phyloP scores from a whole-genome alignment of 2,113 vertebrate species.

The Pandion haliaetus region DNA sequence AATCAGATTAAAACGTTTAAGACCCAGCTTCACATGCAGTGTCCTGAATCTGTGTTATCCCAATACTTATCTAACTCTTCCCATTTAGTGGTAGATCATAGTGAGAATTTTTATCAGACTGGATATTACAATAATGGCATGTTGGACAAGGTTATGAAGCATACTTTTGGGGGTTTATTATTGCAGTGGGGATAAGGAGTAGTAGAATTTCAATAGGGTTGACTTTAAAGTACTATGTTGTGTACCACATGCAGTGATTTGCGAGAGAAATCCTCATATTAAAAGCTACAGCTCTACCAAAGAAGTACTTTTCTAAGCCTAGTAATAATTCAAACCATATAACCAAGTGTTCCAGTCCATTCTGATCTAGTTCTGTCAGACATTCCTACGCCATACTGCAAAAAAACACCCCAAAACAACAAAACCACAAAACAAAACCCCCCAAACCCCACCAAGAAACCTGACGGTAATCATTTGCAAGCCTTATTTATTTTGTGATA shows the following conservation, averaged over 20 bases:
- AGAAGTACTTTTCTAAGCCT: not conserved
- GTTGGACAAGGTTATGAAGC: not conserved
- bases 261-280: not conserved
- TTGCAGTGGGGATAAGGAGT: not conserved
- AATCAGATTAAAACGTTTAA: not conserved
- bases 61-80: not conserved
- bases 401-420: not conserved
- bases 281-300: not conserved
- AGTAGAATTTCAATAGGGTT: not conserved
- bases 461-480: not conserved
- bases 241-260: not conserved
- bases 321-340: conserved; percentile 4
- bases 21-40: not conserved
- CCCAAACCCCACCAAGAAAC: not conserved
- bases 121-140: not conserved
- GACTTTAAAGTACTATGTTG: not conserved
- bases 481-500: conserved; percentile 15
- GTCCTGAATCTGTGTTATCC: not conserved
- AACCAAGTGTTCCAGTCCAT: not conserved
- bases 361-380: conserved; percentile 33
- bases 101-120: not conserved
- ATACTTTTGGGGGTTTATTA: not conserved
- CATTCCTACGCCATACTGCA: not conserved
- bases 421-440: not conserved
- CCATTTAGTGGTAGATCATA: not conserved